Percentiles rank a stretch among this genome's conserved stretches.
Conservation (phyloP, 2,888 invertebrate species). For the Phymatocera aterrima region DNA sequence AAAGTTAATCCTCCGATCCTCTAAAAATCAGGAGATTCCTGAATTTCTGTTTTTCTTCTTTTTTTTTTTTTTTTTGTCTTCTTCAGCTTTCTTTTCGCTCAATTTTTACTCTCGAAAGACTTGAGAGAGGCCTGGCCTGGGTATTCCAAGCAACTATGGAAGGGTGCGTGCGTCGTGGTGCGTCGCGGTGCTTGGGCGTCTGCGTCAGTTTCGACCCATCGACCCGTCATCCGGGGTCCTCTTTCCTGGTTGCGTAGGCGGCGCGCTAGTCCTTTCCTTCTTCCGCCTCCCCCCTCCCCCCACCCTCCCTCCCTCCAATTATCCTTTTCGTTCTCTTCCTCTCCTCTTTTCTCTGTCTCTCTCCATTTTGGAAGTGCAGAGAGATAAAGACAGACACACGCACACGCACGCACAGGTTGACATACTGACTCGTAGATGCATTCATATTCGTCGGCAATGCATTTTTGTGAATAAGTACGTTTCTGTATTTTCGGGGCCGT, state of each 20-base stretch:
- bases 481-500: slow-evolving; percentile 2
- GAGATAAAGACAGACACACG: too few species aligned
- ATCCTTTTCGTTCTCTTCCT: slow-evolving; percentile 5
- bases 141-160: slow-evolving; percentile 44
- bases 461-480: neutral
- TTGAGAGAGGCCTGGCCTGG: neutral
- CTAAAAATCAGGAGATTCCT: too few species aligned
- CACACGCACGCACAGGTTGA: neutral
- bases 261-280: slow-evolving; percentile 35
- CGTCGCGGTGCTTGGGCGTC: slow-evolving; percentile 50
- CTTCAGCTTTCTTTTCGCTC: neutral
- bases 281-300: slow-evolving; percentile 42
- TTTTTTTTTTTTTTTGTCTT: neutral
- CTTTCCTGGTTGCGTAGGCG: slow-evolving; percentile 30
- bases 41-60: too few species aligned
- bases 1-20: too few species aligned
- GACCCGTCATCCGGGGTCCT: slow-evolving; percentile 51
- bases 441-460: neutral
- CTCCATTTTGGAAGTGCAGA: neutral
- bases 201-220: slow-evolving; percentile 61
- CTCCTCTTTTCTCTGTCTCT: neutral
- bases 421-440: too few species aligned
- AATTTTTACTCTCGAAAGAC: neutral
- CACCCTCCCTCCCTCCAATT: too few species aligned
- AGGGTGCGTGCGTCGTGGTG: slow-evolving; percentile 54